These are phyloP conservation scores for Zygogramma bicolorata DNA, from an alignment of 2,888 invertebrate genomes.

Conservation along the genomic window DNA sequence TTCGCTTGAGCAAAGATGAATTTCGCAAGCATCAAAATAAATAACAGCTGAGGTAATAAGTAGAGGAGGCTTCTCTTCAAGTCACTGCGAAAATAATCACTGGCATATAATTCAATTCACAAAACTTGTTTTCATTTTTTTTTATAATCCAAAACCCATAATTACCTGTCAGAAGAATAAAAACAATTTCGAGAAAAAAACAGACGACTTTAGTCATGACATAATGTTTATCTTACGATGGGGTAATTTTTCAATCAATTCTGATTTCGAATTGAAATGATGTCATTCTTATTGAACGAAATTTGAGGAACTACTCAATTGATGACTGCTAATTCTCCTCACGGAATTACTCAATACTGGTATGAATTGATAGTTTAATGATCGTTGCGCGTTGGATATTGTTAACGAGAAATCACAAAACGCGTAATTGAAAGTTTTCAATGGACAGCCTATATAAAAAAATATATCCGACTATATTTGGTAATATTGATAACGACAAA, in stretches of 20 bases:
- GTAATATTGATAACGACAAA: background rate
- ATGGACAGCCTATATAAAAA: no score
- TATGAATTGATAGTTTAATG: no score
- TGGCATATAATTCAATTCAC: background rate
- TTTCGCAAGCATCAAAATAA: background rate
- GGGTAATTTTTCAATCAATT: constrained; percentile 2
- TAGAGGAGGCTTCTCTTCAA: background rate
- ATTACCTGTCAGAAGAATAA: background rate
- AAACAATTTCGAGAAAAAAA: constrained; percentile 1
- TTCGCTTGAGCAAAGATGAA: background rate
- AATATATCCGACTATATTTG: no score
- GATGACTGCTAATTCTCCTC: background rate
- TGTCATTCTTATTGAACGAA: constrained; percentile 4
- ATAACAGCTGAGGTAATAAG: background rate
- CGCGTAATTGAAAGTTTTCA: background rate
- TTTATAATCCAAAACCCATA: background rate
- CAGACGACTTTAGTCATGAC: background rate
- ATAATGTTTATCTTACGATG: background rate
- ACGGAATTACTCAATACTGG: background rate
- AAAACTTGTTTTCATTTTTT: background rate
- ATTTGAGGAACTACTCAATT: background rate
- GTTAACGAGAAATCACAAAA: no score
- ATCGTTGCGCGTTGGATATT: no score
- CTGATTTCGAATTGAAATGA: background rate
- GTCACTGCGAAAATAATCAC: background rate